Percentiles rank a stretch among this genome's conserved stretches.
phyloP scores from a whole-genome alignment of 2,113 vertebrate genomes.

The Chitala chitala region DNA sequence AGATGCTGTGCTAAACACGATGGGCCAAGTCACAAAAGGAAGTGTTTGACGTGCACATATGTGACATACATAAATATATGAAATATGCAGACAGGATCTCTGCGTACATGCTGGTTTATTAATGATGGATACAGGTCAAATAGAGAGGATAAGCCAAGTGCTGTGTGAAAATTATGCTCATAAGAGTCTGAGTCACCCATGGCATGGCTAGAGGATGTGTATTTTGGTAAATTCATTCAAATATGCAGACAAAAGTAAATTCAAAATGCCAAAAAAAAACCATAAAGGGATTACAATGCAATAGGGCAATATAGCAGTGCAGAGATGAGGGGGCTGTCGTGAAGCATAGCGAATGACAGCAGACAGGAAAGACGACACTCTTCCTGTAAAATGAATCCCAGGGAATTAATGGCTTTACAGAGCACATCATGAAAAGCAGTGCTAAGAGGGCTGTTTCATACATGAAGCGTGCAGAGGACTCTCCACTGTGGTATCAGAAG shows the following conservation, averaged over 20 bases:
- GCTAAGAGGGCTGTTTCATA: too few relatives aligned
- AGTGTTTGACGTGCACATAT: not conserved
- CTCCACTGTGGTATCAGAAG: not conserved
- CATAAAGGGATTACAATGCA: too few relatives aligned
- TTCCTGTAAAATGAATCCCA: not conserved
- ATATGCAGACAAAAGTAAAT: not conserved
- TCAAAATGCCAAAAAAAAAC: not conserved
- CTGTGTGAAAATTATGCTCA: not conserved
- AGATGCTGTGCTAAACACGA: too few relatives aligned
- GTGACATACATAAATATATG: too few relatives aligned
- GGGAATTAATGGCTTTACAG: too few relatives aligned
- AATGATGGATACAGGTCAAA: slow-evolving; percentile 18
- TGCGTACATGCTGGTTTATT: not conserved
- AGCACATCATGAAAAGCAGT: too few relatives aligned
- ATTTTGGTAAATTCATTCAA: not conserved
- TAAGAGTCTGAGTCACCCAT: not conserved
- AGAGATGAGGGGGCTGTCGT: not conserved
- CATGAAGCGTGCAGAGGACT: not conserved
- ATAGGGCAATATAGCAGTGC: not conserved
- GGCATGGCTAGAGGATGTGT: not conserved
- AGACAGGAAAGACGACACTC: not conserved
- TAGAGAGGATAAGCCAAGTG: slow-evolving; percentile 2
- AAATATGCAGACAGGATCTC: not conserved
- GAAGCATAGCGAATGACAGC: not conserved
- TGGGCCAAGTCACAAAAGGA: not conserved